Evolutionary conservation across 2,797 vertebrate genomes (phyloP).

Genomic region (Telmatherina bonti): DNA sequence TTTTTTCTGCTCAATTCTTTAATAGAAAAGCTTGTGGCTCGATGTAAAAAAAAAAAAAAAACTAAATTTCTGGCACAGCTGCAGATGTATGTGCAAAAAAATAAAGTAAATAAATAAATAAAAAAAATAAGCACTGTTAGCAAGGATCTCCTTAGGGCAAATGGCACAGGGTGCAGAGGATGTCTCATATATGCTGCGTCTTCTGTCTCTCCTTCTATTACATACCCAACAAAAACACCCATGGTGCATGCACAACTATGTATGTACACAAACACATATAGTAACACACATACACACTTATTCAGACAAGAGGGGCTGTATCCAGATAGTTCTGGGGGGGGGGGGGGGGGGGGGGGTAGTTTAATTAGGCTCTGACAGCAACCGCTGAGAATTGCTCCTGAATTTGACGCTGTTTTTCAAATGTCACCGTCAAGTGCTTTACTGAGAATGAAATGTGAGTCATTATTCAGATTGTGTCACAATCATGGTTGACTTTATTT

Average conservation of each 20-base stretch:
- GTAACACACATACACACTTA: background rate
- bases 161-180: conserved; percentile 51
- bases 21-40: conserved; percentile 35
- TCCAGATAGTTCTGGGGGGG: conserved; percentile 41
- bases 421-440: conserved; percentile 74
- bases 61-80: conserved; percentile 54
- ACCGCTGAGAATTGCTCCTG: conserved; percentile 71
- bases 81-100: conserved; percentile 46
- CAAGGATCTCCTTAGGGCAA: conserved; percentile 63
- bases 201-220: conserved; percentile 37
- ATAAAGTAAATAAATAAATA: too few relatives aligned
- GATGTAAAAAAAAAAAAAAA: conserved; percentile 51
- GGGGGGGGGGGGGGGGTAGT: conserved; percentile 31
- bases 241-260: conserved; percentile 14
- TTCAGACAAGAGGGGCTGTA: conserved; percentile 28
- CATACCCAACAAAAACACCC: conserved; percentile 26
- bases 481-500: conserved; percentile 35
- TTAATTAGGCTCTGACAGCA: conserved; percentile 78
- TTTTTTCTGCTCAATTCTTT: conserved; percentile 5
- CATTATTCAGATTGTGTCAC: conserved; percentile 70
- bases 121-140: conserved; percentile 58
- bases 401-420: conserved; percentile 81
- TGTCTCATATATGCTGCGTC: conserved; percentile 35
- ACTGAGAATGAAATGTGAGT: conserved; percentile 67
- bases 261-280: background rate